Base-by-base conservation (phyloP, 2,888 invertebrate genomes). In the Troides aeacus region DNA sequence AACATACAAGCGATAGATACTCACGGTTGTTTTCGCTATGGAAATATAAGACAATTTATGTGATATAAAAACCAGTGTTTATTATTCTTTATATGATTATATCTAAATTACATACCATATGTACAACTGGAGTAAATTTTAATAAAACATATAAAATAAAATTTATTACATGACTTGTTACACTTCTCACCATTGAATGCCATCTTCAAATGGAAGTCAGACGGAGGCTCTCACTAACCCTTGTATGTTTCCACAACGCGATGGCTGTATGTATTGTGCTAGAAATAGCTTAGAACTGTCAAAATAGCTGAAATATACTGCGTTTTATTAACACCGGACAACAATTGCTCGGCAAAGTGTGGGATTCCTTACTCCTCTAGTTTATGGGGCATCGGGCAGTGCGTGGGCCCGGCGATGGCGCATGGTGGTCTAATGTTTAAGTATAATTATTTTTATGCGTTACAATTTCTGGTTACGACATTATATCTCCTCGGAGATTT, bases 251-350 rank as follows among this genome's bases (percentile, higher is more conserved):
- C 4, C n/a, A 10, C 15, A 57, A 46, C 75, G 24, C 10, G 8
- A 10, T 0, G 39, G 0, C 84, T n/a, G 78, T 89, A 79, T 83
- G 87, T 88, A 77, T 71, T 69, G 68, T 64, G 81, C 85, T 88
- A 88, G 84, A 78, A 89, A 90, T 87, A 87, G 88, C 87, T 88
- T 82, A 76, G 81, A 88, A 88, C 90, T 91, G 92, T 92, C 92
- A 92, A 91, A 91, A 91, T 91, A 88, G 86, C 84, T 92, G 88
- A 91, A 89, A 90, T 92, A 91, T 91, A 87, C 78, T 83, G 81
- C 89, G 87, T 91, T 92, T 90, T 90, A 91, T 90, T 90, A 91
- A 89, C 88, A 85, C 87, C 81, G 84, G 86, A 85, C 85, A 86
- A 90, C 89, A 89, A 90, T 90, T 86, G 90, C 83, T 79, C 84